Percentiles rank a stretch among this genome's conserved stretches.
Evolutionary conservation across 2,113 vertebrate genomes (phyloP).

Genomic region (Atrichornis clamosus): DNA sequence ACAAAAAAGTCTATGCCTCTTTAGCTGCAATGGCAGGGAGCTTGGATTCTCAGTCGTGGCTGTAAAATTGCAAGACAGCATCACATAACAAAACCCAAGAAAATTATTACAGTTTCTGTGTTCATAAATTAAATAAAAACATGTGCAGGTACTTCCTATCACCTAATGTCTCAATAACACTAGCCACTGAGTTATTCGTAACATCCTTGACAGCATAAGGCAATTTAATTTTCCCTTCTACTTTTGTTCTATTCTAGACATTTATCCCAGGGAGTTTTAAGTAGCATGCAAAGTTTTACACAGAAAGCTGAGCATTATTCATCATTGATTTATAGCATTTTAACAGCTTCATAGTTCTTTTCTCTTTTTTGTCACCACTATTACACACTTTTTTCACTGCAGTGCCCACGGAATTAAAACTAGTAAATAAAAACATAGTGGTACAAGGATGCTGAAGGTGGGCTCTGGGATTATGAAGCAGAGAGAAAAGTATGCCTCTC

Average conservation of each 20-base stretch:
- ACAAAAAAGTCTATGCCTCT: background rate
- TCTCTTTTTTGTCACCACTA: background rate
- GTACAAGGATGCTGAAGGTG: background rate
- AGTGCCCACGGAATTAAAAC: background rate
- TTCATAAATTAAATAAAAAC: background rate
- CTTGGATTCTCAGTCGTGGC: background rate
- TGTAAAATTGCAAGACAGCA: background rate
- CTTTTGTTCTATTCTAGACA: background rate
- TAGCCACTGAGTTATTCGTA: background rate
- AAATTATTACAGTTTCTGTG: background rate
- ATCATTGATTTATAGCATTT: background rate
- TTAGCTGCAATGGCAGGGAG: background rate
- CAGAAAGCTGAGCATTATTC: background rate
- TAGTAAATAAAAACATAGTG: background rate
- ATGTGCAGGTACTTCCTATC: background rate
- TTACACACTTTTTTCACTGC: background rate
- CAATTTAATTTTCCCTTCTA: background rate
- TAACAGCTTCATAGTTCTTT: background rate
- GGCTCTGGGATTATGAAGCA: background rate
- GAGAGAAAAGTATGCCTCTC: background rate
- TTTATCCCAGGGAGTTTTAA: background rate
- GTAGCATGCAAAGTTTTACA: constrained; percentile 18
- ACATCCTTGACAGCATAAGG: background rate
- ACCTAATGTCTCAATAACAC: background rate
- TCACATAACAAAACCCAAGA: background rate